These are phyloP conservation scores for Aplochiton taeniatus DNA, from an alignment of 2,797 vertebrate species.

Conservation along the genomic window DNA sequence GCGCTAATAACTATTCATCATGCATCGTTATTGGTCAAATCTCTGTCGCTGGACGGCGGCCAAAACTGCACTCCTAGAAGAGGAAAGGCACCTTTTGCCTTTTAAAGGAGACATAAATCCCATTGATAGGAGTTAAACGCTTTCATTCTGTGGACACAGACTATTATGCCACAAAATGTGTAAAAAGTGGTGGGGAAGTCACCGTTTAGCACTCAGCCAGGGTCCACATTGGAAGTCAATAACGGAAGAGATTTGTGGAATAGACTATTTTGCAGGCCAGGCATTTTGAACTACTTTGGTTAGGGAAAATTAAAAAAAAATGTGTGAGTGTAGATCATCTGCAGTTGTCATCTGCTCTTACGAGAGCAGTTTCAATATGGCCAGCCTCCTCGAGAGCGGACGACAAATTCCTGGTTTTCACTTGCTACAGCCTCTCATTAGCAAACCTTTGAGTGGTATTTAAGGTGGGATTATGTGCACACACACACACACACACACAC, in stretches of 20 bases:
- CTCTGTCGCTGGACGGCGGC: slow-evolving; percentile 68
- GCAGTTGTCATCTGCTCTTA: too few relatives aligned
- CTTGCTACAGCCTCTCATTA: slow-evolving; percentile 1
- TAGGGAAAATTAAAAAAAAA: too few relatives aligned
- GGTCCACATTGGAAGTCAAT: slow-evolving; percentile 68
- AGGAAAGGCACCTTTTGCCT: slow-evolving; percentile 76
- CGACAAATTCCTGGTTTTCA: slow-evolving; percentile 4
- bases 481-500: slow-evolving; percentile 5
- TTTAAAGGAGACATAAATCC: slow-evolving; percentile 73
- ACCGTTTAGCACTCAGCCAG: slow-evolving; percentile 58
- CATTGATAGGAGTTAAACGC: slow-evolving; percentile 76
- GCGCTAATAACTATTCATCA: slow-evolving; percentile 75
- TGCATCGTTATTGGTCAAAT: slow-evolving; percentile 57
- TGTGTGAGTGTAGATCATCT: slow-evolving; percentile 12
- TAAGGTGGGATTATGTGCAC: slow-evolving; percentile 3
- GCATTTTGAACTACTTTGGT: slow-evolving; percentile 36
- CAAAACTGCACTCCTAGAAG: slow-evolving; percentile 76
- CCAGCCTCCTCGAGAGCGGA: background rate
- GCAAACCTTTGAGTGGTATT: slow-evolving; percentile 21
- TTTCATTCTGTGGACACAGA: slow-evolving; percentile 68
- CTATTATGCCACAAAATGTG: slow-evolving; percentile 65
- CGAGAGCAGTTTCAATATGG: background rate
- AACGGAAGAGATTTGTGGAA: slow-evolving; percentile 53
- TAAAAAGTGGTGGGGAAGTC: slow-evolving; percentile 63
- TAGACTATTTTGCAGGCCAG: slow-evolving; percentile 38